A percentile compares a stretch with the other conserved stretches of the same genome.
These are phyloP conservation scores for Mechanitis messenoides DNA, from an alignment of 2,888 invertebrate genomes.

Conservation along the genomic window DNA sequence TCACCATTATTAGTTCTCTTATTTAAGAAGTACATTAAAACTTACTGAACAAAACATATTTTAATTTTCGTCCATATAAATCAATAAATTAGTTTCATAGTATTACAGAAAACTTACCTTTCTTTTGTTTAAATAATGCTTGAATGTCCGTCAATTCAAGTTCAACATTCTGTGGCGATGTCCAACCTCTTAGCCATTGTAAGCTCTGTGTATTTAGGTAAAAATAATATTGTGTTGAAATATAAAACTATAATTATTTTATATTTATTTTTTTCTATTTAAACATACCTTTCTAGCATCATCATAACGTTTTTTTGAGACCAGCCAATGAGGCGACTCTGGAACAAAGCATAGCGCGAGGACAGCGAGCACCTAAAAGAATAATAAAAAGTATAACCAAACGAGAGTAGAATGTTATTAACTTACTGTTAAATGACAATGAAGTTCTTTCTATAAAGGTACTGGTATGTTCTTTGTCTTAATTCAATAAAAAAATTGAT, in stretches of 20 bases:
- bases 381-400: no score
- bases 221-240: not conserved
- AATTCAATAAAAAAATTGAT: no score
- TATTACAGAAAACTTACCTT: conserved; percentile 23
- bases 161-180: conserved; percentile 76
- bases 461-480: no score
- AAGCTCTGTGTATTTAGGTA: conserved; percentile 65
- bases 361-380: conserved; percentile 72
- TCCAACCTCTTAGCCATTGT: conserved; percentile 89
- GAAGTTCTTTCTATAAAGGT: no score
- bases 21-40: no score
- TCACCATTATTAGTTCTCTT: no score
- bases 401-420: no score
- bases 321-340: conserved; percentile 89
- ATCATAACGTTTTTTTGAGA: conserved; percentile 78
- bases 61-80: no score
- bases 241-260: not conserved
- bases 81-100: not conserved
- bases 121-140: conserved; percentile 50
- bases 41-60: no score
- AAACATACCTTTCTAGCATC: conserved; percentile 78
- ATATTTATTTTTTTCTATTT: not conserved
- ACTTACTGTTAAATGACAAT: no score
- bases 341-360: conserved; percentile 83
- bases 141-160: conserved; percentile 75